Evolutionary conservation across 2,888 invertebrate species (phyloP).

Genomic region (Philereme vetulata): DNA sequence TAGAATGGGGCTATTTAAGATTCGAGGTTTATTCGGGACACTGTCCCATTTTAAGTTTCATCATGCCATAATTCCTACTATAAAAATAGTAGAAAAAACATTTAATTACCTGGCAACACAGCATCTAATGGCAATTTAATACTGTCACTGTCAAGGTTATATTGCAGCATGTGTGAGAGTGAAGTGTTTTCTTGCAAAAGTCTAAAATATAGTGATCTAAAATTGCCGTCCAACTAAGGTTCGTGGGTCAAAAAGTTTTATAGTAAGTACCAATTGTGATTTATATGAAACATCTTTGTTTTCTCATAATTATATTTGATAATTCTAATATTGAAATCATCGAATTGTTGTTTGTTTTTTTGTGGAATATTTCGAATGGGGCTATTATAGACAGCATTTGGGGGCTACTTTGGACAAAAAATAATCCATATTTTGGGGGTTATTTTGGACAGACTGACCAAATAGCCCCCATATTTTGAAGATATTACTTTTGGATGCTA

Average conservation of each 20-base stretch:
- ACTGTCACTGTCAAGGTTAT: slow-evolving; percentile 14
- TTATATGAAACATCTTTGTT: slow-evolving; percentile 19
- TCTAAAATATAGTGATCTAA: slow-evolving; percentile 20
- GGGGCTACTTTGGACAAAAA: slow-evolving; percentile 20
- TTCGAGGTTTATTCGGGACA: slow-evolving; percentile 19
- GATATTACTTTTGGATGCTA: slow-evolving; percentile 11
- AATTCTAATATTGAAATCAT: slow-evolving; percentile 10
- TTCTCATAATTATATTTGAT: slow-evolving; percentile 13
- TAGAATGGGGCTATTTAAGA: slow-evolving; percentile 16
- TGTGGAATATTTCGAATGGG: slow-evolving; percentile 21
- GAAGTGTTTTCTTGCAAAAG: slow-evolving; percentile 17
- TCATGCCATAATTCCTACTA: slow-evolving; percentile 15
- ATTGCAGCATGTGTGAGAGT: slow-evolving; percentile 18
- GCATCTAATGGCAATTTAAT: slow-evolving; percentile 14
- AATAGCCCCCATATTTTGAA: slow-evolving; percentile 15
- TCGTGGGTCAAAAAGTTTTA: slow-evolving; percentile 17
- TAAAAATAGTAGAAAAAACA: slow-evolving; percentile 17
- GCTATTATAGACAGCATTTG: slow-evolving; percentile 18
- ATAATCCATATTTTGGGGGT: slow-evolving; percentile 18
- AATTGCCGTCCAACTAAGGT: slow-evolving; percentile 18
- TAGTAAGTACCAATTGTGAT: slow-evolving; percentile 20
- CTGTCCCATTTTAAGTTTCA: slow-evolving; percentile 15
- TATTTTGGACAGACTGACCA: slow-evolving; percentile 16
- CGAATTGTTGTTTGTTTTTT: slow-evolving; percentile 15
- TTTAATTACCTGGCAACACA: slow-evolving; percentile 16